Evolutionary conservation across 2,113 vertebrate species (phyloP), one percentile per base, ranked within the genome.

Genomic region (Noturus placidus): DNA sequence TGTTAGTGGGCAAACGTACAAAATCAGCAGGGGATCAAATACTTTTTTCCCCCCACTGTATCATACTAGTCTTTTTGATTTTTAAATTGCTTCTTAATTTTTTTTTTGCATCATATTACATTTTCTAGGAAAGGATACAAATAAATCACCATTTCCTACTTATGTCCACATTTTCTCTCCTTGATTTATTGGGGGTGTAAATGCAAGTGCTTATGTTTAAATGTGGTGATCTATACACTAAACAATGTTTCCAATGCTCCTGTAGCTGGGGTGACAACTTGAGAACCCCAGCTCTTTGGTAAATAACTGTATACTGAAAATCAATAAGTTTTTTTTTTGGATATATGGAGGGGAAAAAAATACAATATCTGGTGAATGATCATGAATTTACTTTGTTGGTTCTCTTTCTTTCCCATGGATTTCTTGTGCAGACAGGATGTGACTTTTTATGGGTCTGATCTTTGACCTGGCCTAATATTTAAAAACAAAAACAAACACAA

Each of bases 351-450:
- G 52, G 2, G 5, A 19, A 56, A 56, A 56, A 17, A 57, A n/a
- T n/a, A n/a, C 1, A 27, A n/a, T 33, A 35, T 35, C 33, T 72
- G 20, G 3, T 74, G 35, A 74, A 74, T 46, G 70, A 74, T 74
- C 70, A 74, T 38, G 69, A 42, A 42, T 42, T 42, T 42, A 63
- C 13, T 25, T 7, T 83, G 11, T 63, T 50, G 52, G 30, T 59
- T 74, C 76, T 38, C 38, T 89, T 8, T 19, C 30, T 85, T 88
- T 90, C 83, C 81, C 89, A 91, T 67, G 61, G 61, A n/a, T 38
- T 70, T n/a, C 77, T 84, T 59, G 54, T 61, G 38, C 30, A 89
- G 70, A 92, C 86, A 91, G 82, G 87, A 92, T 82, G 91, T 93
- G 2, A 92, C 87, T 46, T 90, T 83, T 84, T 52, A 61, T 82